A percentile compares a stretch with the other conserved stretches of the same genome.
These are phyloP conservation scores for Drosophila paramelanica DNA, from an alignment of 2,888 invertebrate species.

Conservation along the genomic window DNA sequence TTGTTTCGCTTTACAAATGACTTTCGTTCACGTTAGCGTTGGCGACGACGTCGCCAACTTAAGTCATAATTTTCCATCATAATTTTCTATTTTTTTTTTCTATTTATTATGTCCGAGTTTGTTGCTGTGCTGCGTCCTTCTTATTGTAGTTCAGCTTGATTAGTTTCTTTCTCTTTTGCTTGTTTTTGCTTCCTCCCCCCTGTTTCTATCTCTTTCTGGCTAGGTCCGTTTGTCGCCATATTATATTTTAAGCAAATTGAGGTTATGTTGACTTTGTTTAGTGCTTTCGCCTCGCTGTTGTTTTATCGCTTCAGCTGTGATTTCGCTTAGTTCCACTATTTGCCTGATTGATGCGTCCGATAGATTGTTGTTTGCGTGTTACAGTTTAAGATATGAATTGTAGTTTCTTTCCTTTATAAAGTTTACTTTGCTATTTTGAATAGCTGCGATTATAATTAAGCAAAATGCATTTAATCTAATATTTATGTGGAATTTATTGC, in stretches of 20 bases:
- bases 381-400: slow-evolving; percentile 36
- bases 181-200: background rate
- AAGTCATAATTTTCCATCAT: slow-evolving; percentile 75
- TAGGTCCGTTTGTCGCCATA: slow-evolving; percentile 26
- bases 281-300: slow-evolving; percentile 56
- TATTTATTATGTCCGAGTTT: slow-evolving; percentile 64
- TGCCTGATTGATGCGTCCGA: slow-evolving; percentile 61
- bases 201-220: background rate
- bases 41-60: slow-evolving; percentile 53
- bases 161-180: slow-evolving; percentile 47
- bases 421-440: slow-evolving; percentile 24
- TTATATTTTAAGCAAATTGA: slow-evolving; percentile 63
- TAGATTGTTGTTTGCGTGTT: slow-evolving; percentile 59
- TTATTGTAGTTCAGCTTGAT: slow-evolving; percentile 52
- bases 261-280: slow-evolving; percentile 72
- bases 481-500: too few relatives aligned
- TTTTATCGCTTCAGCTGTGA: slow-evolving; percentile 32
- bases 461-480: too few relatives aligned
- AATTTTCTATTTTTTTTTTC: slow-evolving; percentile 59
- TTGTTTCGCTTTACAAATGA: slow-evolving; percentile 57
- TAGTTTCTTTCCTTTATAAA: slow-evolving; percentile 14
- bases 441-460: background rate
- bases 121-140: slow-evolving; percentile 34
- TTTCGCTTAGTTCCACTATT: slow-evolving; percentile 38
- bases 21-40: slow-evolving; percentile 62